Percentiles rank a stretch among this genome's conserved stretches.
These are phyloP conservation scores for Momotus momota DNA, from an alignment of 2,797 vertebrate species.

Conservation along the genomic window DNA sequence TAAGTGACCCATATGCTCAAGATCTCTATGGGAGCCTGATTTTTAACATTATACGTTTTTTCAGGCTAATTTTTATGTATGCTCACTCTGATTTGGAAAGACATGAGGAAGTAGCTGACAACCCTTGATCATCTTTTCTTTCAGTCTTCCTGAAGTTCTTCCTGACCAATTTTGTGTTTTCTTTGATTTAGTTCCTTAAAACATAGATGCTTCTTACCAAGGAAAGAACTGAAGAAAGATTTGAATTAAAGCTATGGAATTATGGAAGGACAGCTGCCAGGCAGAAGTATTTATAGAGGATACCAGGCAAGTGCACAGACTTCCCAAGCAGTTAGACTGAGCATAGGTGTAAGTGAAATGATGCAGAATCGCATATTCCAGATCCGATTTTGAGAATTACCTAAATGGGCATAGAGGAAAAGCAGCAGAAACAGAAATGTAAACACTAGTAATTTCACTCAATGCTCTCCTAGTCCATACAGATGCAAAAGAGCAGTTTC, in stretches of 20 bases:
- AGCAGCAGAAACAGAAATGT: background rate
- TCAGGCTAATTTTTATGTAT: background rate
- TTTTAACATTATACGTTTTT: background rate
- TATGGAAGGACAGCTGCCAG: background rate
- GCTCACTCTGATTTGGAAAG: background rate
- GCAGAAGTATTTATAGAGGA: background rate
- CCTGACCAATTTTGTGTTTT: background rate
- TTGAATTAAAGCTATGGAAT: background rate
- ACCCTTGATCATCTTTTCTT: background rate
- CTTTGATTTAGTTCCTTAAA: background rate
- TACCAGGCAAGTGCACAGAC: background rate
- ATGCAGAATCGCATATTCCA: background rate
- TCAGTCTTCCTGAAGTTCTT: background rate
- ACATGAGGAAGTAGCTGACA: background rate
- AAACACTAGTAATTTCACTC: background rate
- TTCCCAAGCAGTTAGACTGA: background rate
- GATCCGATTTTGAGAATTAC: background rate
- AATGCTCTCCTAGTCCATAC: background rate
- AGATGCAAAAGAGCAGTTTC: background rate
- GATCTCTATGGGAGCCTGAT: background rate
- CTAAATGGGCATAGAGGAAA: background rate
- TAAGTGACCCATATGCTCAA: background rate
- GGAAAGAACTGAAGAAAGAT: background rate
- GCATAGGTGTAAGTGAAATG: background rate
- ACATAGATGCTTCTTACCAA: background rate